phyloP scores from a whole-genome alignment of 2,113 vertebrate species.

The Labrus mixtus region DNA sequence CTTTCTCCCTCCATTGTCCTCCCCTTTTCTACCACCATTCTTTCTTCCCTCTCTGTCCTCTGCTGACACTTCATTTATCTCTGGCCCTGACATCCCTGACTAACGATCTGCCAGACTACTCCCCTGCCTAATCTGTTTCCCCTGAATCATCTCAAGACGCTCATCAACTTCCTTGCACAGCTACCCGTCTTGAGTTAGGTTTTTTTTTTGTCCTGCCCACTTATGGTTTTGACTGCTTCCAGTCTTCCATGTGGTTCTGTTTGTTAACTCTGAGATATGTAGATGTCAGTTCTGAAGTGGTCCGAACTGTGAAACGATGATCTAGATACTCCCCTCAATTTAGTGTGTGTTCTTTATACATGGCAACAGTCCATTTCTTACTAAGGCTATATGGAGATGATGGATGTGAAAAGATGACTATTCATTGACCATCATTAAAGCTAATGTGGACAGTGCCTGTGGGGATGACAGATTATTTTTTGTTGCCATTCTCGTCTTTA shows the following conservation, averaged over 20 bases:
- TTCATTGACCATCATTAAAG: constrained; percentile 57
- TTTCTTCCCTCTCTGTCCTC: constrained; percentile 47
- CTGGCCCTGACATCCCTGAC: constrained; percentile 70
- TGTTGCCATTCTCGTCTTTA: constrained; percentile 8
- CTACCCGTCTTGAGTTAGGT: constrained; percentile 22
- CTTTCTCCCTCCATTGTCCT: constrained; percentile 26
- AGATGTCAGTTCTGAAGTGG: constrained; percentile 9
- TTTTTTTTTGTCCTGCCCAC: constrained; percentile 43
- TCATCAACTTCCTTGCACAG: constrained; percentile 56
- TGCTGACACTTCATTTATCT: constrained; percentile 76
- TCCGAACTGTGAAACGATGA: not conserved
- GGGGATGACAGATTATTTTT: constrained; percentile 28
- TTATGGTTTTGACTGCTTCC: constrained; percentile 36
- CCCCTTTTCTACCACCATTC: constrained; percentile 22
- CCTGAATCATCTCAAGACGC: constrained; percentile 73
- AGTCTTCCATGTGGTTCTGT: constrained; percentile 36
- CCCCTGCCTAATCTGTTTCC: constrained; percentile 77
- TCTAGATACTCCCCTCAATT: not conserved
- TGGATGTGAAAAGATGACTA: constrained; percentile 46
- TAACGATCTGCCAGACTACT: constrained; percentile 76
- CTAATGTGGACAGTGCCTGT: constrained; percentile 30
- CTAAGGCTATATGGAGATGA: constrained; percentile 9
- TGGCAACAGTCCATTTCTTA: not conserved
- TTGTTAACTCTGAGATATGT: constrained; percentile 24
- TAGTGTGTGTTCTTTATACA: constrained; percentile 1